Conservation (phyloP, 2,797 vertebrate genomes). For the Aphelocoma californica region DNA sequence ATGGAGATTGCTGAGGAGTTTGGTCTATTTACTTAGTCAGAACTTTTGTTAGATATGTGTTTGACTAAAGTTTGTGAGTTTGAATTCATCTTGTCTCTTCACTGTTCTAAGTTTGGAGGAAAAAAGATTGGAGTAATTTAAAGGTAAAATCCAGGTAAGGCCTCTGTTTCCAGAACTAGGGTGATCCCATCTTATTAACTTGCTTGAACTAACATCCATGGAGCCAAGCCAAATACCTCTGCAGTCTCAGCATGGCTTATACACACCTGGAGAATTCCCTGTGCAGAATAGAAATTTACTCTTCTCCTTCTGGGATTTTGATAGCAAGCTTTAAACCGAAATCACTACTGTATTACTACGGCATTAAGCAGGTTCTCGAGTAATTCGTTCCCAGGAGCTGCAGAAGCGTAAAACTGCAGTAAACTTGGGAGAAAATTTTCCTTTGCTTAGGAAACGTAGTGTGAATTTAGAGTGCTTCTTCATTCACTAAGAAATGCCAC, state of each 20-base stretch:
- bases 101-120: background rate
- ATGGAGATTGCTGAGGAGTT: background rate
- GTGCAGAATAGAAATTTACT: background rate
- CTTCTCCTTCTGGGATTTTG: background rate
- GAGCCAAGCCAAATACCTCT: background rate
- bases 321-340: background rate
- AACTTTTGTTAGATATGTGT: background rate
- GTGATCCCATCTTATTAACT: background rate
- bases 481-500: background rate
- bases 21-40: background rate
- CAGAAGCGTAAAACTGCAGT: background rate
- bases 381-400: background rate
- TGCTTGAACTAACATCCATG: background rate
- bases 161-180: background rate
- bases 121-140: background rate
- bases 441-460: background rate
- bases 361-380: background rate
- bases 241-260: background rate
- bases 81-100: background rate
- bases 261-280: background rate
- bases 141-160: background rate
- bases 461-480: background rate
- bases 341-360: background rate
- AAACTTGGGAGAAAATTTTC: background rate
- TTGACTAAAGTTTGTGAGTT: background rate